Evolutionary conservation across 2,797 vertebrate genomes (phyloP), one percentile per base, ranked within the genome.

Genomic region (Danio albolineatus): DNA sequence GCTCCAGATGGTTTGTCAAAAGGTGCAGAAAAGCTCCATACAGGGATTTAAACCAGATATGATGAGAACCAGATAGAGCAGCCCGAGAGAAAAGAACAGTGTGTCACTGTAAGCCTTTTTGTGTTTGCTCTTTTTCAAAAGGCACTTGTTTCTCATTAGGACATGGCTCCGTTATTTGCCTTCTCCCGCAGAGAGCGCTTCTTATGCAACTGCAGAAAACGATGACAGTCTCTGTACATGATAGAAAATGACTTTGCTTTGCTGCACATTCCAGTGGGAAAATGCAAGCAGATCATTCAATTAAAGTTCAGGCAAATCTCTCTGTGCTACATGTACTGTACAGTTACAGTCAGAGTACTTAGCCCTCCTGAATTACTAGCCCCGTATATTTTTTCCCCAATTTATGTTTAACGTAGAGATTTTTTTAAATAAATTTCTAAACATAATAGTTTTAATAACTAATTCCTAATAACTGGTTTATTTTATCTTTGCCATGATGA

Each of bases 141-240:
- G 44, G 49, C 75, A 78, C 76, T 71, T 76, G 71, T 79, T 79
- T 76, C 56, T 66, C 44, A 84, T 82, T 73, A 67, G 39, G 44
- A 12, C 48, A 57, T 49, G 19, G 10, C 44, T 44, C 17, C 1
- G 1, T 84, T 73, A 56, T 56, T 71, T 57, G 64, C 16, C n/a
- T 38, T 54, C 36, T 57, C 43, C 57, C 16, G 10, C 36, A 65
- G 60, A 73, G 77, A 59, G 44, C 3, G 39, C 65, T 69, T 59
- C 38, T 73, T 44, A 59, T 49, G 56, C 48, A 57, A 57, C 49
- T 71, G 57, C 7, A 19, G 2, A 46, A 43, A 46, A 67, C 17
- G 17, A 19, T 14, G 17, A 38, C 14, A 73, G 75, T 41, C 53
- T 16, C 44, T 8, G 71, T 13, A 10, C 49, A 59, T 36, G 14